A percentile compares a stretch with the other conserved stretches of the same genome.
Conservation (phyloP, 2,113 vertebrate species). For the Lamprologus sp. region DNA sequence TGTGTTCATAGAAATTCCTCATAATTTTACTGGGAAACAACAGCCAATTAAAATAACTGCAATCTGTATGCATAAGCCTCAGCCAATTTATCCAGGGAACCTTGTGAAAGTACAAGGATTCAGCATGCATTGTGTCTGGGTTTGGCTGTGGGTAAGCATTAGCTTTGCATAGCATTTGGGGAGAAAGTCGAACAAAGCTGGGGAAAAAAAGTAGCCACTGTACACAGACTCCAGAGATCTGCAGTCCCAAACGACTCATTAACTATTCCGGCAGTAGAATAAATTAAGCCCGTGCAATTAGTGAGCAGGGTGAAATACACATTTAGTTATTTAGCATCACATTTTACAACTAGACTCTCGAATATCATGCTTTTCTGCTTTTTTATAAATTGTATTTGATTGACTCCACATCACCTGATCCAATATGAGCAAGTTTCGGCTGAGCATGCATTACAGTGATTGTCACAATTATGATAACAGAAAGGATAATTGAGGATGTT, state of each 20-base stretch:
- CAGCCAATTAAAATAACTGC: constrained; percentile 53
- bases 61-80: constrained; percentile 32
- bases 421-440: background rate
- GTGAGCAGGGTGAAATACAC: background rate
- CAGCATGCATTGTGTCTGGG: background rate
- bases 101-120: background rate
- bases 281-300: constrained; percentile 52
- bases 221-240: constrained; percentile 41
- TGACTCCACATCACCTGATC: background rate
- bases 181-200: background rate
- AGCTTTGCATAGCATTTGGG: background rate
- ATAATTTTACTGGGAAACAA: constrained; percentile 38
- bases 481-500: background rate
- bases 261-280: constrained; percentile 37
- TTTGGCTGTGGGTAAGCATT: constrained; percentile 10
- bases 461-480: background rate
- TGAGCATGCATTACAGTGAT: background rate
- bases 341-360: background rate
- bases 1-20: constrained; percentile 20
- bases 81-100: constrained; percentile 28
- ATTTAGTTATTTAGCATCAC: background rate
- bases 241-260: constrained; percentile 48
- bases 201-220: background rate
- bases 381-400: background rate
- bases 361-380: background rate